Evolutionary conservation across 1,140 invertebrate species (phyloP), one percentile per base, ranked within the genome.

Genomic region (Globodera rostochiensis): DNA sequence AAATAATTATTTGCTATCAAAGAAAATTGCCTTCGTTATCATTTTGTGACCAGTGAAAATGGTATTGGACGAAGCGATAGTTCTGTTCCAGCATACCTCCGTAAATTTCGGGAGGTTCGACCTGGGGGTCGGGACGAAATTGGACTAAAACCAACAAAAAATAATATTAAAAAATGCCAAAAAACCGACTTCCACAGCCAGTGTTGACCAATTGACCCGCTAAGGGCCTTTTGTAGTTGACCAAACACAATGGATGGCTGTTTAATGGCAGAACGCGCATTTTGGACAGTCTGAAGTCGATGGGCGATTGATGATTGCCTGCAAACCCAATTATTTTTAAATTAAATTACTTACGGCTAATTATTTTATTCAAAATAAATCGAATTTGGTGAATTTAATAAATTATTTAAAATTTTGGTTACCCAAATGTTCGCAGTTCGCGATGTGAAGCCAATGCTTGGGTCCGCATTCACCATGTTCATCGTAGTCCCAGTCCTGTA

Each of bases 11-110:
- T 36, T 36, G 25, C 25, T 36, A 36, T 36, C 36, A 36, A 36
- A 36, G 36, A 36, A 36, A 36, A 36, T 36, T 36, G 36, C 82
- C 82, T 69, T 85, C 83, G 53, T 84, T 82, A 71, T 89, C 88
- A 64, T 89, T 77, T 73, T 86, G 84, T 45, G 84, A 84, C 87
- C 87, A 88, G 53, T 88, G 87, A 74, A 84, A 88, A 64, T 88
- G 87, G 49, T 88, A 88, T 74, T 88, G 87, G 45, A 88, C 75
- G 50, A 88, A 85, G 8, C 84, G 86, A 71, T 88, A 88, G 64
- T 82, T 80, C 66, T 88, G 87, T 74, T 88, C 87, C 46, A 88
- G 77, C n/a, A 83, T 76, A 1, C 87, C 87, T 11, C 87, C 87
- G 60, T 85, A 88, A 60, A 88, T 89, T 82, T 87, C 85, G 1